A percentile compares a stretch with the other conserved stretches of the same genome.
phyloP scores from a whole-genome alignment of 2,797 vertebrate genomes.

The Gambusia yucatana region DNA sequence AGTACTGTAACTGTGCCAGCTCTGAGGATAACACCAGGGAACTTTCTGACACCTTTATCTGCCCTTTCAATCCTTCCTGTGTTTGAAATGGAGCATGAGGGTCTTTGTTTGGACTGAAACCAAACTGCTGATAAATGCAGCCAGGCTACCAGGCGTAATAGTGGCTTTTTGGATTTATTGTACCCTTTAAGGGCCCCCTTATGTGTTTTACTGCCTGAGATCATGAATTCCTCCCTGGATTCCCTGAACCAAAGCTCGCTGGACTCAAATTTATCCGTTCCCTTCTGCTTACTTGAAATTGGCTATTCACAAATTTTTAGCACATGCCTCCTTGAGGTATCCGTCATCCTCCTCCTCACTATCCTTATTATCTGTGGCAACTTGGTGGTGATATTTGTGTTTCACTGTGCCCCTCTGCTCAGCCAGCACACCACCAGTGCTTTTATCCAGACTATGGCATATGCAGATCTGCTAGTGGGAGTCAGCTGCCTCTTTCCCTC shows the following conservation, averaged over 20 bases:
- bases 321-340: conserved; percentile 93
- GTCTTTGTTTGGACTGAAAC: conserved; percentile 53
- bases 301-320: conserved; percentile 88
- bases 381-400: conserved; percentile 96
- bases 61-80: conserved; percentile 33
- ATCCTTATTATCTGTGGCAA: conserved; percentile 96
- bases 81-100: conserved; percentile 52
- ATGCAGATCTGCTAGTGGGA: conserved; percentile 96
- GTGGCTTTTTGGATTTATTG: conserved; percentile 32
- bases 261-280: conserved; percentile 68
- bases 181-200: conserved; percentile 48
- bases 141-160: conserved; percentile 20
- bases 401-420: conserved; percentile 96
- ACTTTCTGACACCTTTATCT: conserved; percentile 33
- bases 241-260: conserved; percentile 83
- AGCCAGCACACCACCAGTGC: conserved; percentile 97
- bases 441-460: conserved; percentile 99
- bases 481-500: conserved; percentile 97
- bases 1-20: conserved; percentile 17
- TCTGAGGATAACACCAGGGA: conserved; percentile 36
- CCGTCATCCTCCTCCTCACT: conserved; percentile 92
- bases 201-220: conserved; percentile 82
- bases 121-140: conserved; percentile 19
- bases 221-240: conserved; percentile 94
- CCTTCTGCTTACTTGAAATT: conserved; percentile 93